Evolutionary conservation across 2,888 invertebrate genomes (phyloP).

Genomic region (Phalangium opilio): DNA sequence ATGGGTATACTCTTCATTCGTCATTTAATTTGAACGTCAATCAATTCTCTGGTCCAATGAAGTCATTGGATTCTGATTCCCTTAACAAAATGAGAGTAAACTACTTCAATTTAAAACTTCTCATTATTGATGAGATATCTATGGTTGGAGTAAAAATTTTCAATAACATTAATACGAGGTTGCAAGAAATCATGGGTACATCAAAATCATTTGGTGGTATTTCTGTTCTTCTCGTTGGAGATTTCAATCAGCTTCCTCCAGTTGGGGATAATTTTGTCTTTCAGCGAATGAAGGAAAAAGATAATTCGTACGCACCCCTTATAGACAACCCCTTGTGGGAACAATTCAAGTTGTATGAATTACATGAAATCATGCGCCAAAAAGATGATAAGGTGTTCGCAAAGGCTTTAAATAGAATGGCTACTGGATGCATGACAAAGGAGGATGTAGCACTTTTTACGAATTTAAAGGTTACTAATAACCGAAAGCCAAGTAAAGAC

Average conservation of each 20-base stretch:
- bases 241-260: conserved; percentile 27
- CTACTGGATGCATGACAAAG: conserved; percentile 9
- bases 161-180: conserved; percentile 22
- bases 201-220: conserved; percentile 24
- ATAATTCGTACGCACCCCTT: background rate
- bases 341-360: conserved; percentile 10
- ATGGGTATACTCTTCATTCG: conserved; percentile 23
- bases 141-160: conserved; percentile 24
- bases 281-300: background rate
- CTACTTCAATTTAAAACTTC: background rate
- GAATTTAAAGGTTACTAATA: too few relatives aligned
- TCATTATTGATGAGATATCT: conserved; percentile 28
- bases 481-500: background rate
- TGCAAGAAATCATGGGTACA: conserved; percentile 24
- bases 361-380: conserved; percentile 19
- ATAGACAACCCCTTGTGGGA: conserved; percentile 1
- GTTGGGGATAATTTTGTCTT: conserved; percentile 23
- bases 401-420: conserved; percentile 14
- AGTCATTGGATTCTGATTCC: too few relatives aligned
- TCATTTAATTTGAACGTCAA: conserved; percentile 16
- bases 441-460: conserved; percentile 7
- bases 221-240: conserved; percentile 26
- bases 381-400: conserved; percentile 10
- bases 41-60: conserved; percentile 6
- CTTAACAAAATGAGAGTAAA: too few relatives aligned